Evolutionary conservation across 1,140 invertebrate genomes (phyloP).

Genomic region (Bombus pascuorum): DNA sequence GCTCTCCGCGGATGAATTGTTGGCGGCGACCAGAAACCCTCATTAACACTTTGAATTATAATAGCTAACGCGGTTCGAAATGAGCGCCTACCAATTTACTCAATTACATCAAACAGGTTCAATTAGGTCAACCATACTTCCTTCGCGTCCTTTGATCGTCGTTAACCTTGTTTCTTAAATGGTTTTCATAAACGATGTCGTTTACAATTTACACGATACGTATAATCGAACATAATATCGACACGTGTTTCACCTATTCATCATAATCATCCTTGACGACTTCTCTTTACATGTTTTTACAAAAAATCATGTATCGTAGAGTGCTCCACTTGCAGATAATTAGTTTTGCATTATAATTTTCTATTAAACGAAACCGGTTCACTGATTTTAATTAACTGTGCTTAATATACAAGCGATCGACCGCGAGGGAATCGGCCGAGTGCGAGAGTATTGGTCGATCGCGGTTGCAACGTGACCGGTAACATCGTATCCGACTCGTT

Average conservation of each 20-base stretch:
- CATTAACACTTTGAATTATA: conserved; percentile 20
- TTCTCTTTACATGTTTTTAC: background rate
- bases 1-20: background rate
- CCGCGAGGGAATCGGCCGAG: no score
- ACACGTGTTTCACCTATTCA: no score
- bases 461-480: background rate
- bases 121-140: background rate
- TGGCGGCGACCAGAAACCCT: background rate
- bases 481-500: background rate
- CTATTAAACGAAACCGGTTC: background rate
- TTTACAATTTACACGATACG: background rate
- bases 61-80: background rate
- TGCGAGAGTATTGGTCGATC: background rate
- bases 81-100: background rate
- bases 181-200: background rate
- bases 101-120: background rate
- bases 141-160: background rate
- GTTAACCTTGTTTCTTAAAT: background rate
- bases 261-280: background rate
- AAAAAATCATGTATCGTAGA: background rate
- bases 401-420: background rate
- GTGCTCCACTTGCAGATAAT: background rate
- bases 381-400: background rate
- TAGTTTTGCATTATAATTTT: background rate
- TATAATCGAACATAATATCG: background rate